Base-by-base conservation (phyloP, 2,797 vertebrate species). In the Crax fasciolata region DNA sequence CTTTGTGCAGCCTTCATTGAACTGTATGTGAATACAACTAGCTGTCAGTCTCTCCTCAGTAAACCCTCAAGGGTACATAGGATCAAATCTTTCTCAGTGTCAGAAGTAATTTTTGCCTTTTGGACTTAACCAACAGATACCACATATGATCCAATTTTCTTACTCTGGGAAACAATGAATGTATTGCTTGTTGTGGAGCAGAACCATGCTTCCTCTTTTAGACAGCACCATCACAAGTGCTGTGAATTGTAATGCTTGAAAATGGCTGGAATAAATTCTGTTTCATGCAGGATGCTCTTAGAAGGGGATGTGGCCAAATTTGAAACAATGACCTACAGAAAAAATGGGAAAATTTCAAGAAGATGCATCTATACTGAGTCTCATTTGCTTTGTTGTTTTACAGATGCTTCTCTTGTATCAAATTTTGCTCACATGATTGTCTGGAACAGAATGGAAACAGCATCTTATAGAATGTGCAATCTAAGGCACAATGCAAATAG, bases 371-470 rank as follows among this genome's bases (percentile, higher is more conserved):
- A 35, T 57, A 4, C 75, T 21, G 54, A 79, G 39, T 83, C 65
- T 75, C n/a, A 25, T 13, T 61, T 83, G 76, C 79, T 96, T 86
- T 82, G 41, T 65, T 67, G 41, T 79, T 94, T 91, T 84, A 63
- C 80, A 35, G 4, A 85, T 89, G n/a, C 41, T 86, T 91, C 65
- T 71, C 59, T 87, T 83, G 13, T 7, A 49, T 72, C 20, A 58
- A 27, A 48, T 48, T 87, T 84, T 87, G 49, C 83, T 94, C 87
- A 62, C 95, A 0, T 49, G 58, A 63, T 83, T 68, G 21, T 90
- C 77, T 90, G 93, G 88, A 94, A 89, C 93, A 92, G 94, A 93
- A 93, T 76, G 85, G 91, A 96, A 96, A 66, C 92, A 67, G 94
- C 93, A 32, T 93, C 73, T 68, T 81, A 11, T 1, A 65, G 66